These are phyloP conservation scores for Sebastes alutus DNA, from an alignment of 2,797 vertebrate species.

Conservation along the genomic window DNA sequence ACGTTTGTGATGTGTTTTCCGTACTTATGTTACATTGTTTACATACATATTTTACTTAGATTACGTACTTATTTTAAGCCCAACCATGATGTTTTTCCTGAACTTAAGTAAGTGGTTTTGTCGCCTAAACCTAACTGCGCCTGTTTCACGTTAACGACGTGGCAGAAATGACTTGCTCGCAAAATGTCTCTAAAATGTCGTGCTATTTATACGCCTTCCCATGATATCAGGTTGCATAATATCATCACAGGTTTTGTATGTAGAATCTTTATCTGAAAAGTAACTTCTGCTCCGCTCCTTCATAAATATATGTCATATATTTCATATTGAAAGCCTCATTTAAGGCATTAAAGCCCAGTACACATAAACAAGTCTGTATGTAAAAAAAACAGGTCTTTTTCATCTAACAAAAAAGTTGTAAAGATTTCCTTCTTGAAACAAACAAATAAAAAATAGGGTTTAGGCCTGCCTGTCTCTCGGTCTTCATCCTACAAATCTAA, in stretches of 20 bases:
- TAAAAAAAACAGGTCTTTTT: not conserved
- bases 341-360: not conserved
- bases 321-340: not conserved
- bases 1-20: too few species aligned
- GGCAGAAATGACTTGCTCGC: fast-evolving
- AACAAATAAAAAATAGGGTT: too few species aligned
- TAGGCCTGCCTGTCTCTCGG: not conserved
- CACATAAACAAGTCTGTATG: not conserved
- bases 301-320: too few species aligned
- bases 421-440: not conserved
- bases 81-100: too few species aligned
- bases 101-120: too few species aligned
- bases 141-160: fast-evolving
- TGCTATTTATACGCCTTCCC: too few species aligned
- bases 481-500: not conserved
- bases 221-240: too few species aligned
- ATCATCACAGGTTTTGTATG: not conserved
- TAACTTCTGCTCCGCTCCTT: not conserved
- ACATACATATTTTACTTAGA: too few species aligned
- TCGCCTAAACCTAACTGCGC: too few species aligned
- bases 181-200: too few species aligned
- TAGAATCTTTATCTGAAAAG: not conserved
- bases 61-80: too few species aligned
- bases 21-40: too few species aligned
- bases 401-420: not conserved